Conservation (phyloP, 2,888 invertebrate genomes). For the Tipula helvola region DNA sequence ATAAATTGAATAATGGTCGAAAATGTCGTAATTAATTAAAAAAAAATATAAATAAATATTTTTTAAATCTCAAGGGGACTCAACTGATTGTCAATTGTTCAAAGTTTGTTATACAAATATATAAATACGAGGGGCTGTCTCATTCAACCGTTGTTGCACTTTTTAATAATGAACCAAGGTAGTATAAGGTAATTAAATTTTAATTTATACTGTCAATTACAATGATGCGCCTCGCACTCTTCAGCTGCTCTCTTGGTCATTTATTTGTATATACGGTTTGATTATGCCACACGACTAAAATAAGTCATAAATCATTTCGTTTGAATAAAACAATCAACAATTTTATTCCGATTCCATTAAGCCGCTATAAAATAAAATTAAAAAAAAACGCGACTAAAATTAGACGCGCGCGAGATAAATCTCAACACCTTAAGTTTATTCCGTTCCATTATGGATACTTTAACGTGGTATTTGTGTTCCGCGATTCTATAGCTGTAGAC, state of each 20-base stretch:
- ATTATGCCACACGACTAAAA: neutral
- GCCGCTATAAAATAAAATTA: neutral
- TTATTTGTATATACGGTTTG: neutral
- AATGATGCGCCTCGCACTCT: neutral
- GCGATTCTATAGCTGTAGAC: neutral
- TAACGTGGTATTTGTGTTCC: neutral
- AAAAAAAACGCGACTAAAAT: neutral
- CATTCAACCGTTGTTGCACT: neutral
- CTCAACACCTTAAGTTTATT: neutral
- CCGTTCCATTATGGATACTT: neutral
- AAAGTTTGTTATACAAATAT: neutral
- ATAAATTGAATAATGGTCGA: neutral
- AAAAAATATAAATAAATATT: neutral
- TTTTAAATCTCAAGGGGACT: neutral
- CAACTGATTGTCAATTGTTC: neutral
- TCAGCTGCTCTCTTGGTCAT: neutral
- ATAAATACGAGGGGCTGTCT: neutral
- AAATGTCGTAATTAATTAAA: neutral
- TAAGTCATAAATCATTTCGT: neutral
- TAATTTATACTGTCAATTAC: neutral
- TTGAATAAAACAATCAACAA: neutral
- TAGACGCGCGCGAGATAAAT: neutral
- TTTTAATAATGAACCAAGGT: neutral
- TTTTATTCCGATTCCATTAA: neutral
- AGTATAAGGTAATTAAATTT: neutral